Evolutionary conservation across 1,140 invertebrate genomes (phyloP), one percentile per base, ranked within the genome.

Genomic region (Patella vulgata): DNA sequence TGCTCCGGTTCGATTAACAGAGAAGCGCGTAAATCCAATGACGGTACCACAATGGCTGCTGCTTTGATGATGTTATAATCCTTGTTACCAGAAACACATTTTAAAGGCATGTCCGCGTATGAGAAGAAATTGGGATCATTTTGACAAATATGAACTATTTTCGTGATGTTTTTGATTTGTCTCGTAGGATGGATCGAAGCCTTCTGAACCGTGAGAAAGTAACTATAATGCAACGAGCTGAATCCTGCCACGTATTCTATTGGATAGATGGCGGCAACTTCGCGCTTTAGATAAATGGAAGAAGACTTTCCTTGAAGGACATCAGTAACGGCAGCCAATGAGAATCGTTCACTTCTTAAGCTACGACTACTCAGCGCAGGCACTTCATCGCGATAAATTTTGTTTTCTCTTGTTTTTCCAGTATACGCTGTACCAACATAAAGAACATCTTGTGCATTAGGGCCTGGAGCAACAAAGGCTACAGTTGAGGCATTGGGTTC

Each of bases 221-320:
- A 99, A 67, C 93, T 95, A 82, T 98, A 99, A 21, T 93, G 91
- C 77, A 93, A 93, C 9, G 94, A 95, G 79, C 91, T 91, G 84
- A 98, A 98, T 17, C 96, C 95, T 81, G 95, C 94, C 9, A 99
- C 90, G 85, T 98, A 99, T 74, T 93, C 94, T 73, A 98, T 96
- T 28, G 64, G 64, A 62, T 68, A 76, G 36, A 59, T 47, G 17
- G 68, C 53, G 14, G 58, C 63, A 17, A 74, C 61, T 46, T 74
- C 62, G 46, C 63, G 63, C 54, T 70, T 71, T 14, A 76, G 61
- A 55, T 66, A 72, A 28, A 76, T 61, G 14, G 66, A 62, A n/a
- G 74, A 76, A 14, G 58, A 58, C 47, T 55, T 68, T 6, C 65
- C 69, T 31, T 70, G 62, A 27, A 73, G 55, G 12, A 60, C 58